phyloP scores from a whole-genome alignment of 2,113 vertebrate genomes.

The Tapirus terrestris region DNA sequence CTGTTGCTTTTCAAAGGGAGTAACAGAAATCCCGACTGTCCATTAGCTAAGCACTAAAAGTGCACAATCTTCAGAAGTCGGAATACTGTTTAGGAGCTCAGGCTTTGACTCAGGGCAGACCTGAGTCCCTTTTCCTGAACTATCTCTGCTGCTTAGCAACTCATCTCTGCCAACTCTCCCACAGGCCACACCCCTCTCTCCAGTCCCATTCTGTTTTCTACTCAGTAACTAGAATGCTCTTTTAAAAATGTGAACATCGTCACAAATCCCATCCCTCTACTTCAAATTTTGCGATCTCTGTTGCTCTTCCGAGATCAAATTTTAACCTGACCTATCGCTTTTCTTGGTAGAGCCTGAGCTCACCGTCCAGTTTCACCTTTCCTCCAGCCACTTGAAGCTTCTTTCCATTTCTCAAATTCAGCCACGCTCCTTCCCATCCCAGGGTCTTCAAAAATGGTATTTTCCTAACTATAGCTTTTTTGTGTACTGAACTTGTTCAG shows the following conservation, averaged over 20 bases:
- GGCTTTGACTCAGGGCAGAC: background rate
- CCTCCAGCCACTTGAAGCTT: background rate
- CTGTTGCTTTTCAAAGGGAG: background rate
- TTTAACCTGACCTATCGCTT: no score
- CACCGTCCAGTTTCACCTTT: no score
- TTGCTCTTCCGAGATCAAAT: background rate
- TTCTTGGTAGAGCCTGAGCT: background rate
- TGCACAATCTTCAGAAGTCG: accelerated
- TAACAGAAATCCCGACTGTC: accelerated
- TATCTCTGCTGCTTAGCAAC: accelerated
- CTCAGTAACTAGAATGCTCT: accelerated
- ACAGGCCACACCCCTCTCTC: background rate
- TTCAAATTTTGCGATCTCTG: background rate
- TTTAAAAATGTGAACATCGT: background rate
- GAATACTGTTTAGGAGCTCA: accelerated
- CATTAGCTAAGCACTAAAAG: no score
- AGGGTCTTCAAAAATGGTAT: background rate
- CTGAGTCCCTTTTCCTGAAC: accelerated
- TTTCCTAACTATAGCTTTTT: background rate
- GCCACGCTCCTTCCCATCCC: accelerated
- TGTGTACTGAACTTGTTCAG: background rate
- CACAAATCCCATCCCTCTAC: background rate
- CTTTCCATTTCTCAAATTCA: background rate
- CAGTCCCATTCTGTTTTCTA: background rate
- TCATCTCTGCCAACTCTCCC: background rate